Base-by-base conservation (phyloP, 2,797 vertebrate genomes). In the Babyrousa celebensis region DNA sequence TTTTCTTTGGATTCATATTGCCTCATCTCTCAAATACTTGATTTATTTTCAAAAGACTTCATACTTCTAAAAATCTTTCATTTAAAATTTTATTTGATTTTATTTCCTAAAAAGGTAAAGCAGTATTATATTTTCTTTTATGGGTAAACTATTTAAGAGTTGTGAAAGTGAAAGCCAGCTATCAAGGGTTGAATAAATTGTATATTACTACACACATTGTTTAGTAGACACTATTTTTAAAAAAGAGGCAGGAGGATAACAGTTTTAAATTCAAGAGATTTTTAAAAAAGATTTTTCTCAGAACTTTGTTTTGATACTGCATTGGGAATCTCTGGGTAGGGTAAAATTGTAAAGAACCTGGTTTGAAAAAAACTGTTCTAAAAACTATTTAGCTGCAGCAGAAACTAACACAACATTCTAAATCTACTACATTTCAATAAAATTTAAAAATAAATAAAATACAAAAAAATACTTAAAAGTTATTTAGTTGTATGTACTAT, bases 1-100 rank as follows among this genome's bases (percentile, higher is more conserved):
- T 89, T 97, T 93, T 85, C 18, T 91, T n/a, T 72, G 21, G 21
- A 43, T 85, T 65, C 14, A n/a, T 56, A 60, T 32, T 60, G 11
- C 4, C 2, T 54, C 21, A 0, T 43, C 83, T 43, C 14, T 21
- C 7, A 63, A 84, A 84, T 16, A 62, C 5, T 72, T 83, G 7
- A 62, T 52, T 83, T 89, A 86, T 77, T 88, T 93, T 85, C 12
- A 32, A 91, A 90, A 40, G n/a, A 58, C 11, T 23, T 75, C 3
- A 79, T 84, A 52, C 3, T 90, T 78, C n/a, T 58, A 63, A 91
- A 90, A 36, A 40, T 58, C 18, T 62, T 72, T 72, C 12, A 94
- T 63, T 85, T 92, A 25, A 1, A 58, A 20, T 88, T 75, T 91
- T 86, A n/a, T 36, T 77, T 56, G 10, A 25, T 96, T 93, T 5